These are phyloP conservation scores for Galleria mellonella DNA, from an alignment of 1,140 invertebrate genomes.

Conservation along the genomic window DNA sequence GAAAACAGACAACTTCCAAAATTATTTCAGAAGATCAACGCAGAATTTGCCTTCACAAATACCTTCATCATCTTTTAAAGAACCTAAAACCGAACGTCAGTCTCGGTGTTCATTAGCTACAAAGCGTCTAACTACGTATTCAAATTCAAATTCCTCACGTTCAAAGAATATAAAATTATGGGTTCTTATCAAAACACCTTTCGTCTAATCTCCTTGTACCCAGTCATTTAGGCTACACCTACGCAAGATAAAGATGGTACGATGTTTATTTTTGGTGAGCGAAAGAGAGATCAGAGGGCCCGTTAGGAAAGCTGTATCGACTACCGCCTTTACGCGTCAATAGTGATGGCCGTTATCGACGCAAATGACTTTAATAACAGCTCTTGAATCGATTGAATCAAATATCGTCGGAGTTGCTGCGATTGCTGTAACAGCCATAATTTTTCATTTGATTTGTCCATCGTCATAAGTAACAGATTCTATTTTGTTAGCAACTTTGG, in stretches of 20 bases:
- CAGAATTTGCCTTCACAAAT: too few relatives aligned
- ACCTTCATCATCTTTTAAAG: background rate
- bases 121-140: slow-evolving; percentile 8
- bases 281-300: slow-evolving; percentile 27
- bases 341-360: slow-evolving; percentile 24
- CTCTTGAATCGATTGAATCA: too few relatives aligned
- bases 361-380: background rate
- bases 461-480: too few relatives aligned
- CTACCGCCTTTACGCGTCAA: slow-evolving; percentile 49
- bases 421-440: too few relatives aligned
- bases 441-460: too few relatives aligned
- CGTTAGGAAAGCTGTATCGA: slow-evolving; percentile 52
- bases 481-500: too few relatives aligned
- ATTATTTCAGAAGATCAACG: too few relatives aligned
- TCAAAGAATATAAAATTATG: slow-evolving; percentile 30
- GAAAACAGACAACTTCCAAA: too few relatives aligned
- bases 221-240: slow-evolving; percentile 37
- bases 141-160: background rate
- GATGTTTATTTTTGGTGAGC: slow-evolving; percentile 6
- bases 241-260: slow-evolving; percentile 25
- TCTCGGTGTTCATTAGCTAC: slow-evolving; percentile 2
- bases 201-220: slow-evolving; percentile 7
- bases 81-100: too few relatives aligned
- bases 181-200: slow-evolving; percentile 26
- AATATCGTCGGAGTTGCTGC: too few relatives aligned